Evolutionary conservation across 2,888 invertebrate species (phyloP), one percentile per base, ranked within the genome.

Genomic region (Sinhomidia bicolor): DNA sequence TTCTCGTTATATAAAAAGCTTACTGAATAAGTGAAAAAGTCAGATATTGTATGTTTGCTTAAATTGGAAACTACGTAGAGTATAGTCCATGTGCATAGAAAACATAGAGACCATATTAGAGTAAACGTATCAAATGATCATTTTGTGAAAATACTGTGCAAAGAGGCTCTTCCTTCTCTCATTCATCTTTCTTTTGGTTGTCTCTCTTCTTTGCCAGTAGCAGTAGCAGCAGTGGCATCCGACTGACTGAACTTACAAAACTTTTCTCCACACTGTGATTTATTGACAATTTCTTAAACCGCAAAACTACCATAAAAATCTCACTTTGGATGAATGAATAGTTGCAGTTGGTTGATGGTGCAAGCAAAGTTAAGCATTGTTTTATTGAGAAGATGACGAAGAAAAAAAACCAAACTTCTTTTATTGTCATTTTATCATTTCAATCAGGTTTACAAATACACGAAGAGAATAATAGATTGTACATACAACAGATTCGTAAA

Each of bases 381-480:
- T 62, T 62, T 62, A 29, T 62, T 6, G 26, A 62, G 29, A 62
- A 29, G 20, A 51, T 9, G n/a, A 57, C 32, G 36, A 68, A n/a
- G 65, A 62, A 26, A 12, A n/a, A 68, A 78, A 68, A 79, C 44
- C 23, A 12, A 78, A 29, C 57, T 14, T 36, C 47, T 36, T 74
- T 81, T 82, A 82, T 82, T 82, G 82, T 82, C 82, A 82, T 82
- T 82, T 82, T 54, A 29, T 78, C 65, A 68, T 68, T 68, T 68
- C 36, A 68, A 68, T 36, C 65, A 68, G 65, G 65, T 68, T 68
- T 68, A 62, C 29, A 57, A 17, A 57, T 3, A 57, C 20, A 57
- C 23, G 47, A 14, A 47, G 12, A 47, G 47, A 47, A 29, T 62
- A 62, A 57, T 57, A 20, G 10, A 57, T n/a, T n/a, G n/a, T n/a